Conservation (phyloP, 2,888 invertebrate species). For the Ennomos erosarius region DNA sequence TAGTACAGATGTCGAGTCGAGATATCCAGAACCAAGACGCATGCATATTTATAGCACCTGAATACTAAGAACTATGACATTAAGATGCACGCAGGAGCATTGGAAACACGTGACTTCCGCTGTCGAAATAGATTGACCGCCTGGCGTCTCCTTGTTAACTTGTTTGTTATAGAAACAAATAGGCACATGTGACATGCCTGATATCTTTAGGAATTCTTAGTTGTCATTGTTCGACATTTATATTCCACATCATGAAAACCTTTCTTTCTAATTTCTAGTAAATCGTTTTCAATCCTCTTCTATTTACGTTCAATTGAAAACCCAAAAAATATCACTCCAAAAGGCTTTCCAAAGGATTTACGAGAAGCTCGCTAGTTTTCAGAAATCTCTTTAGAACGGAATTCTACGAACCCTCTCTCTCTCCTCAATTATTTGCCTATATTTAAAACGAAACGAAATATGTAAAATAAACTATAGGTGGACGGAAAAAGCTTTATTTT, state of each 20-base stretch:
- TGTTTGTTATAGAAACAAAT: constrained; percentile 6
- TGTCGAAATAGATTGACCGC: constrained; percentile 68
- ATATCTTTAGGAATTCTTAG: constrained; percentile 24
- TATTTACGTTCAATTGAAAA: constrained; percentile 44
- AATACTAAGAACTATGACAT: constrained; percentile 73
- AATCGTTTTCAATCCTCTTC: constrained; percentile 26
- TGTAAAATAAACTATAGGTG: constrained; percentile 27
- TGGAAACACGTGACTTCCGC: constrained; percentile 74
- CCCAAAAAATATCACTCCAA: constrained; percentile 40
- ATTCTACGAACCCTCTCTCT: constrained; percentile 38
- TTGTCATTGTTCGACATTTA: constrained; percentile 11
- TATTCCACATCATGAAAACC: constrained; percentile 2
- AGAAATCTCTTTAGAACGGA: constrained; percentile 36
- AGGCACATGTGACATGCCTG: constrained; percentile 18
- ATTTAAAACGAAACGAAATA: constrained; percentile 30
- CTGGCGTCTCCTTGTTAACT: constrained; percentile 51
- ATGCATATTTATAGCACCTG: constrained; percentile 70
- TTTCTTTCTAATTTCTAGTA: background rate
- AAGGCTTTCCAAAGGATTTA: constrained; percentile 44
- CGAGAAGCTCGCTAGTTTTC: constrained; percentile 35
- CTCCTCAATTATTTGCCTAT: constrained; percentile 23
- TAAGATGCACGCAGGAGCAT: constrained; percentile 64
- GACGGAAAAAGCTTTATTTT: constrained; percentile 22
- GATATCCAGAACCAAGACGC: constrained; percentile 44
- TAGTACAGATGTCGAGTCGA: constrained; percentile 12